Conservation (phyloP, 2,113 vertebrate species). For the Malurus melanocephalus region DNA sequence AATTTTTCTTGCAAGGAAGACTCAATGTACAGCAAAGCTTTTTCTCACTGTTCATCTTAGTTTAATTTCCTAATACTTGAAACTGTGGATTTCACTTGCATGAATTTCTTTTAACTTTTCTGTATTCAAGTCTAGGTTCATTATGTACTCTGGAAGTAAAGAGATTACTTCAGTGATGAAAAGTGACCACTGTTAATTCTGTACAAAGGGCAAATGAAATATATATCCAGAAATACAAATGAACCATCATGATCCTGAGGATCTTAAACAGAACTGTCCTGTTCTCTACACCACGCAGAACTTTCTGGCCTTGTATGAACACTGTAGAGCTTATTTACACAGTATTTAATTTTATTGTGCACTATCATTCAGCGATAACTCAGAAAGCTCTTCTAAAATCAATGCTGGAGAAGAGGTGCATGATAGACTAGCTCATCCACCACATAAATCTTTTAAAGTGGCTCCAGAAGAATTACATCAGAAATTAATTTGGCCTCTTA, state of each 20-base stretch:
- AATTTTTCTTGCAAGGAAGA: background rate
- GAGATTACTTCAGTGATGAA: background rate
- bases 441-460: conserved; percentile 36
- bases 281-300: background rate
- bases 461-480: conserved; percentile 45
- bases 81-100: background rate
- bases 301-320: background rate
- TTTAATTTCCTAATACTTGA: background rate
- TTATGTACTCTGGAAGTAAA: background rate
- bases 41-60: background rate
- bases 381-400: conserved; percentile 3
- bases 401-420: background rate
- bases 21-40: background rate
- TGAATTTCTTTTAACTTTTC: background rate
- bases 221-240: background rate
- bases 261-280: background rate
- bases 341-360: background rate
- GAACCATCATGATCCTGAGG: background rate
- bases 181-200: background rate
- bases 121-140: background rate
- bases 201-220: background rate
- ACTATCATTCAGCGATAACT: background rate
- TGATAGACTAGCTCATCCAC: background rate
- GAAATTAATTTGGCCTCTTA: conserved; percentile 21
- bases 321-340: background rate